These are phyloP conservation scores for Cairina moschata DNA, from an alignment of 2,113 vertebrate species.

Conservation along the genomic window DNA sequence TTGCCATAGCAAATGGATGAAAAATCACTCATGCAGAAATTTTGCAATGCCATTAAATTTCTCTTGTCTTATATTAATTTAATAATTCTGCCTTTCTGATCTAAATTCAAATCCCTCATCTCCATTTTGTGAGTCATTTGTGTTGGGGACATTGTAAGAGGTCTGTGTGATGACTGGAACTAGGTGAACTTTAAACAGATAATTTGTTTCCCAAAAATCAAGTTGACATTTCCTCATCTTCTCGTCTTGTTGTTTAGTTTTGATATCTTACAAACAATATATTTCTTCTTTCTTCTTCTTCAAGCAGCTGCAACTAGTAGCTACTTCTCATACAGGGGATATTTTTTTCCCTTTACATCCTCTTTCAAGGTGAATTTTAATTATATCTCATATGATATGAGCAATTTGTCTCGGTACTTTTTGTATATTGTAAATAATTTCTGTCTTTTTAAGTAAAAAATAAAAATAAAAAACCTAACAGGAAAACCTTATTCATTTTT, in stretches of 20 bases:
- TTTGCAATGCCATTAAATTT: background rate
- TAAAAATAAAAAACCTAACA: background rate
- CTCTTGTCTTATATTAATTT: background rate
- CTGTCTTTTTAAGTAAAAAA: background rate
- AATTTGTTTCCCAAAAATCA: slow-evolving; percentile 50
- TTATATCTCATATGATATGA: background rate
- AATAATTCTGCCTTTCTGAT: background rate
- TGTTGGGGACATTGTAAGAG: background rate
- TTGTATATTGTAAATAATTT: background rate
- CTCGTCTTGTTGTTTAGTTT: slow-evolving; percentile 20
- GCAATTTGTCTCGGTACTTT: background rate
- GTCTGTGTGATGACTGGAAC: background rate
- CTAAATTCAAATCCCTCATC: background rate
- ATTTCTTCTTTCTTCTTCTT: slow-evolving; percentile 14
- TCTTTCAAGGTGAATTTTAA: slow-evolving; percentile 48
- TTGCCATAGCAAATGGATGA: background rate
- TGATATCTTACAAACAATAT: background rate
- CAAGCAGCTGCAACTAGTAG: background rate
- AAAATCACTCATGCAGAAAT: background rate
- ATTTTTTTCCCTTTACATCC: background rate
- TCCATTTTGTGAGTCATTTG: background rate
- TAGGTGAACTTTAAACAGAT: background rate
- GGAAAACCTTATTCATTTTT: background rate
- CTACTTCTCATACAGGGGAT: background rate
- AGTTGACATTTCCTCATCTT: slow-evolving; percentile 60